A percentile compares a stretch with the other conserved stretches of the same genome.
Conservation (phyloP, 2,888 invertebrate species). For the Pheosia gnoma region DNA sequence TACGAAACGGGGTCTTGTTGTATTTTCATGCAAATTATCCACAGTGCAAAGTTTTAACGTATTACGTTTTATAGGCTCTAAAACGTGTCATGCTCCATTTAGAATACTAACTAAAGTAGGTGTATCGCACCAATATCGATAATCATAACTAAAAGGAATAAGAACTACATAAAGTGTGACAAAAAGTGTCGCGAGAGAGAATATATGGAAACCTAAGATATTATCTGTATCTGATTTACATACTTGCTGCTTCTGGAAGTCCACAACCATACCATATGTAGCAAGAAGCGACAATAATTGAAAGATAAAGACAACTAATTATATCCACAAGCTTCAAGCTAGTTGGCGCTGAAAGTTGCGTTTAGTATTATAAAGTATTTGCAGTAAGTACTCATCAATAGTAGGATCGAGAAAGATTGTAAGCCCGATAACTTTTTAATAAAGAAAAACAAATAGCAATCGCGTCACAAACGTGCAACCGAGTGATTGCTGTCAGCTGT, state of each 20-base stretch:
- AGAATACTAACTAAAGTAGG: constrained; percentile 18
- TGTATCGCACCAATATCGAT: constrained; percentile 7
- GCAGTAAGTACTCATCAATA: background rate
- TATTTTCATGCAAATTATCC: constrained; percentile 47
- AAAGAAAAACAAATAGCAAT: constrained; percentile 1
- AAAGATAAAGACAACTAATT: constrained; percentile 30
- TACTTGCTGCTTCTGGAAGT: constrained; percentile 34
- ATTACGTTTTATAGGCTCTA: constrained; percentile 27
- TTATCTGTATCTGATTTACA: background rate
- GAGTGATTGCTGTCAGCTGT: no score
- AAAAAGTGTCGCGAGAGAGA: background rate
- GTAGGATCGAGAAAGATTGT: background rate
- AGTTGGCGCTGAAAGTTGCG: background rate
- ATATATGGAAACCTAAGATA: background rate
- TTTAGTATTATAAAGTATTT: background rate
- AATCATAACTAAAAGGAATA: background rate
- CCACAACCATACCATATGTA: constrained; percentile 64
- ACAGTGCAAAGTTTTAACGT: constrained; percentile 29
- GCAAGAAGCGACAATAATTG: constrained; percentile 52
- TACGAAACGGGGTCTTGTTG: constrained; percentile 45
- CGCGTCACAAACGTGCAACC: background rate
- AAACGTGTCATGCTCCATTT: constrained; percentile 43
- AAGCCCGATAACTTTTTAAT: no score
- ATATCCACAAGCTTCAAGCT: constrained; percentile 22
- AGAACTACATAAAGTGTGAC: background rate